Evolutionary conservation across 1,140 invertebrate genomes (phyloP).

Genomic region (Musca vetustissima): DNA sequence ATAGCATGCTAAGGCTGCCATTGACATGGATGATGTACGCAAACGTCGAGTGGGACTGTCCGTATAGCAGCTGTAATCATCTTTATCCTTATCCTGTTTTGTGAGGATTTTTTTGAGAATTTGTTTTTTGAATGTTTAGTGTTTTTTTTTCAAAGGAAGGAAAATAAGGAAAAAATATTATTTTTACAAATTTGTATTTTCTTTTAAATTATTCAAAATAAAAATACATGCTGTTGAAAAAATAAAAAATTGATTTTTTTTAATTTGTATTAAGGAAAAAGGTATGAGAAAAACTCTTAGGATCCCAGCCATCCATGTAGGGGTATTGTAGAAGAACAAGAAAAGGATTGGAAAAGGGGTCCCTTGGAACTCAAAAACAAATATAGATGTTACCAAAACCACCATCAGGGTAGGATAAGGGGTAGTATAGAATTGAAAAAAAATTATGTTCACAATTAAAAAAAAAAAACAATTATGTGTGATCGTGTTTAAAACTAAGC

Average conservation of each 20-base stretch:
- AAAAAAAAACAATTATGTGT: too few species aligned
- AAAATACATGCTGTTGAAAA: background rate
- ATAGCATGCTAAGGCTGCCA: background rate
- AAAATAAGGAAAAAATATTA: too few species aligned
- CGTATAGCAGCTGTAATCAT: background rate
- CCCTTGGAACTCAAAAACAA: too few species aligned
- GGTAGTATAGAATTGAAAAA: too few species aligned
- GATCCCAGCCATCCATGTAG: too few species aligned
- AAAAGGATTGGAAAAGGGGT: too few species aligned
- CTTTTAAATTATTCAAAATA: too few species aligned
- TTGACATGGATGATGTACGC: conserved; percentile 3
- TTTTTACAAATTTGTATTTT: too few species aligned
- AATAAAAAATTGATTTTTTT: background rate
- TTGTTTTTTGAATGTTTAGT: background rate
- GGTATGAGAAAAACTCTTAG: background rate
- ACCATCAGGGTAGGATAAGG: background rate
- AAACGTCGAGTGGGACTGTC: conserved; percentile 14
- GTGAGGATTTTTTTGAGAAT: background rate
- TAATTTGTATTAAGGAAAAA: background rate
- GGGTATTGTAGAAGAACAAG: too few species aligned
- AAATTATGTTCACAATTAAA: too few species aligned
- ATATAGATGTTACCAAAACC: background rate
- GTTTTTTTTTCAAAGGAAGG: too few species aligned
- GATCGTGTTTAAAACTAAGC: too few species aligned
- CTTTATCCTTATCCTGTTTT: conserved; percentile 21